These are phyloP conservation scores for Cynopterus brachyotis DNA, from an alignment of 2,113 vertebrate species.

Conservation along the genomic window DNA sequence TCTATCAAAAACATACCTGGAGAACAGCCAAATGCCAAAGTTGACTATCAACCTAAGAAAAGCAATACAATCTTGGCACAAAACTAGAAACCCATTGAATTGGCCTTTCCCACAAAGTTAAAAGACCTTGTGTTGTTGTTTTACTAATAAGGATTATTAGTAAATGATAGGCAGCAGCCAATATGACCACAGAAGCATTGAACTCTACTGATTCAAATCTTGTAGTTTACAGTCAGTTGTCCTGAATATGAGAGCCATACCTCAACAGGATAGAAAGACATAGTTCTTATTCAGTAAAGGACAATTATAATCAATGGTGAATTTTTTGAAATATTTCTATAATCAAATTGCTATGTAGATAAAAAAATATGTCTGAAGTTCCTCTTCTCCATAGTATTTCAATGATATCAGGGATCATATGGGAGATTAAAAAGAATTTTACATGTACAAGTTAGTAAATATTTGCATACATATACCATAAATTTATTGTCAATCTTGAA, in stretches of 20 bases:
- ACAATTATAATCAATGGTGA: background rate
- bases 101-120: background rate
- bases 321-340: conserved; percentile 21
- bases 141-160: conserved; percentile 23
- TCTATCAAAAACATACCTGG: conserved; percentile 30
- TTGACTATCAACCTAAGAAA: conserved; percentile 10
- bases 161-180: background rate
- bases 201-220: background rate
- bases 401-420: background rate
- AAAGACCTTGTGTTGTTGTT: background rate
- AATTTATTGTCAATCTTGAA: background rate
- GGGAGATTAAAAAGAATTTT: background rate
- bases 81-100: conserved; percentile 3
- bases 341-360: background rate
- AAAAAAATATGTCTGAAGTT: background rate
- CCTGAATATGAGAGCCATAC: background rate
- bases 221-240: background rate
- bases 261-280: background rate
- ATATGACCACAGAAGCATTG: background rate
- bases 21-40: conserved; percentile 33
- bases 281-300: background rate
- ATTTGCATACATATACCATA: background rate
- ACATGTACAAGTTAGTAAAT: background rate
- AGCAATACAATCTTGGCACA: background rate
- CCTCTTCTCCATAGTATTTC: background rate